Evolutionary conservation across 2,888 invertebrate species (phyloP).

Genomic region (Melanotus villosus): DNA sequence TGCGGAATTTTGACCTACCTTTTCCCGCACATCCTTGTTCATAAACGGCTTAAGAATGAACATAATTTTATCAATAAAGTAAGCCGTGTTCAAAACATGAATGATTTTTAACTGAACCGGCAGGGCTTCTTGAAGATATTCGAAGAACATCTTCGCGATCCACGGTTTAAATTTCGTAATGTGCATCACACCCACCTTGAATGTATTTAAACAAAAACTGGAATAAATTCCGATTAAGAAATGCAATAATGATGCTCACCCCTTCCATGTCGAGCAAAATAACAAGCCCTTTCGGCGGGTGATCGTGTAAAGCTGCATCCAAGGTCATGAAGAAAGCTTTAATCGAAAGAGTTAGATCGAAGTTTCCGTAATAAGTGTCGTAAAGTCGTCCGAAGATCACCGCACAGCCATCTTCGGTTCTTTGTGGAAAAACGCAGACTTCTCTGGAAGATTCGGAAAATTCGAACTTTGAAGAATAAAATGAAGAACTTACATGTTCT

Average conservation of each 20-base stretch:
- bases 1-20: background rate
- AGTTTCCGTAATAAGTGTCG: constrained; percentile 73
- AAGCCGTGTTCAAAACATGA: constrained; percentile 75
- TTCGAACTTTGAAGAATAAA: constrained; percentile 59
- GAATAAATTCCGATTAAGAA: no score
- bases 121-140: constrained; percentile 79
- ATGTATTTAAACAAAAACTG: background rate
- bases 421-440: constrained; percentile 69
- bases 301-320: constrained; percentile 71
- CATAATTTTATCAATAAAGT: constrained; percentile 69
- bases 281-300: constrained; percentile 74
- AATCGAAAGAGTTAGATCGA: constrained; percentile 73
- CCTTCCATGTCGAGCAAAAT: constrained; percentile 79
- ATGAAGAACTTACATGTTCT: constrained; percentile 70
- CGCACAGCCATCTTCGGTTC: constrained; percentile 73
- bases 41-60: constrained; percentile 71
- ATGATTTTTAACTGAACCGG: constrained; percentile 78
- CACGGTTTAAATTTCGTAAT: constrained; percentile 54
- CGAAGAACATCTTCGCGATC: constrained; percentile 75
- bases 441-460: constrained; percentile 46
- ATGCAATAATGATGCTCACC: constrained; percentile 62
- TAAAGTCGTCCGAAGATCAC: constrained; percentile 75
- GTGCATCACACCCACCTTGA: constrained; percentile 56
- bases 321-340: constrained; percentile 67
- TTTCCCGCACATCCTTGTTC: constrained; percentile 61